Percentiles rank a stretch among this genome's conserved stretches.
phyloP scores from a whole-genome alignment of 1,140 invertebrate genomes.

The Scaptomyza hsui region DNA sequence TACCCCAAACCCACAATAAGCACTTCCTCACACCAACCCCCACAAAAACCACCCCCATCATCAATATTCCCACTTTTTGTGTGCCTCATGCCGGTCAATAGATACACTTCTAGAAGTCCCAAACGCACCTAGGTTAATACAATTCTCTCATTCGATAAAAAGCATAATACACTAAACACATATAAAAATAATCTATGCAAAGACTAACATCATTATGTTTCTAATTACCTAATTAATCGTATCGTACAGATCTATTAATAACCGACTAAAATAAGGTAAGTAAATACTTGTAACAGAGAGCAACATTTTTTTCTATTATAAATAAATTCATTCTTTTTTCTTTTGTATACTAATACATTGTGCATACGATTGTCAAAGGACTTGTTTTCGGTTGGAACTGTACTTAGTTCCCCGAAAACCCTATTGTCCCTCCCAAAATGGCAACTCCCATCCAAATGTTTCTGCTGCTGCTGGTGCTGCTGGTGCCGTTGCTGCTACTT shows the following conservation, averaged over 20 bases:
- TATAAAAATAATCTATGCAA: too few relatives aligned
- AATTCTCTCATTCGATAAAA: too few relatives aligned
- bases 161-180: too few relatives aligned
- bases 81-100: not conserved
- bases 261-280: too few relatives aligned
- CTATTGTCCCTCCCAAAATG: conserved; percentile 5
- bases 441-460: conserved; percentile 2
- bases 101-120: conserved; percentile 6
- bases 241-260: too few relatives aligned
- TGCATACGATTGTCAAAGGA: not conserved
- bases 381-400: conserved; percentile 9
- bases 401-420: conserved; percentile 5
- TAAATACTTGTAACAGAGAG: not conserved
- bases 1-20: conserved; percentile 12
- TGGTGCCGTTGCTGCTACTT: conserved; percentile 50
- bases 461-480: conserved; percentile 8
- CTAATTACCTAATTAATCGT: too few relatives aligned
- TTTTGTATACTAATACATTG: not conserved
- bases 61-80: conserved; percentile 21
- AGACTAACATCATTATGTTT: too few relatives aligned
- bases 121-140: too few relatives aligned
- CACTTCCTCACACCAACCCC: not conserved
- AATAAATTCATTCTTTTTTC: not conserved
- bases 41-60: conserved; percentile 6
- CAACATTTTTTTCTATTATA: not conserved